Base-by-base conservation (phyloP, 92 coral and sea anemone genomes). In the Epizoanthus fatuus region DNA sequence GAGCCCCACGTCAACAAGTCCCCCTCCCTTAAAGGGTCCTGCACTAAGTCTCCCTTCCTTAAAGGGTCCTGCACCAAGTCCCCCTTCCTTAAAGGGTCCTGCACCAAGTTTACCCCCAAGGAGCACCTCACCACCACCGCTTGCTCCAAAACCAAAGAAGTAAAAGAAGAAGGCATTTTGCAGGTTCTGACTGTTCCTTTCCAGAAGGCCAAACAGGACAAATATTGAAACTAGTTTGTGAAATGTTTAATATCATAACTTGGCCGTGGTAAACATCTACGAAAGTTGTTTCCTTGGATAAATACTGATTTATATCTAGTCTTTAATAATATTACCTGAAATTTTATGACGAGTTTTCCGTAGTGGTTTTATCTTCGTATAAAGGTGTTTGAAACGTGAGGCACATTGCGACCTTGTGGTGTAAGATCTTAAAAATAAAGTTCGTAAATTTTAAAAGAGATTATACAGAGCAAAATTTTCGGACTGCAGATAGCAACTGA, bases 71-170 rank as follows among this genome's bases (percentile, higher is more conserved):
- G 80, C 88, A 1, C 92, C n/a, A n/a, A n/a, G n/a, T n/a, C n/a
- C n/a, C n/a, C n/a, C n/a, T 7, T 86, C 87, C 3, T 37, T 75
- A 60, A 70, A 91, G 20, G 86, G 93, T 45, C 96, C 92, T 49
- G 80, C 88, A 1, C 92, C 92, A 5, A 81, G 80, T 42, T 53
- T 69, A 17, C 85, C 92, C 53, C 88, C 79, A 25, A 86, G 72
- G 73, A 81, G 88, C 35, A 64, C 89, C 0, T 91, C 90, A 55
- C 92, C 96, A 38, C 96, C 96, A 11, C 94, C 96, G 25, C 70
- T 80, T 60, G 94, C 96, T 16, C 86, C 94, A 13, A 91, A 80
- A 78, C 94, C 96, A 40, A 81, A 17, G 35, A 84, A 85, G 52
- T 83, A 88, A 78, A 84, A 64, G 77, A 63, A 63, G 12, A 20